Evolutionary conservation across 2,888 invertebrate species (phyloP).

Genomic region (Drosophila multiciliata): DNA sequence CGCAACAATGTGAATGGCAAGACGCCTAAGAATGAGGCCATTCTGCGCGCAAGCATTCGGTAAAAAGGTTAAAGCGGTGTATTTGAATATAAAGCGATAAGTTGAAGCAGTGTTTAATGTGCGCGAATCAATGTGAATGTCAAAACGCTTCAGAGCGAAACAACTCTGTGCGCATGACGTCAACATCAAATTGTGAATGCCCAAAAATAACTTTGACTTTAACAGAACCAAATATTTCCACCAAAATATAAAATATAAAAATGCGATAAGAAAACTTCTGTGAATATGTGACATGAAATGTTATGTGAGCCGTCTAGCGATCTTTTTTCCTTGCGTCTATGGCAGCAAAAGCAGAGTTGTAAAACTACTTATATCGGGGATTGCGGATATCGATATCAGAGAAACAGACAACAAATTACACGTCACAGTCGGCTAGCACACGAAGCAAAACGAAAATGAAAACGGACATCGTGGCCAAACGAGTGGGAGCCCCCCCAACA

Average conservation of each 20-base stretch:
- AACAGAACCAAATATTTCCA: neutral
- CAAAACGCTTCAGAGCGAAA: slow-evolving; percentile 1
- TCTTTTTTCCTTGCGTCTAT: slow-evolving; percentile 10
- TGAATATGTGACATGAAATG: slow-evolving; percentile 12
- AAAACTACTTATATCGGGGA: neutral
- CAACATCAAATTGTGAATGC: neutral
- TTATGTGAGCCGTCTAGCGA: neutral
- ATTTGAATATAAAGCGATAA: neutral
- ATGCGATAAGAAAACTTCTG: neutral
- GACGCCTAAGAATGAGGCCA: neutral
- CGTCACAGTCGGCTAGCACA: slow-evolving; percentile 57
- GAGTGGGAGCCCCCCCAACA: slow-evolving; percentile 54
- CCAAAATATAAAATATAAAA: neutral
- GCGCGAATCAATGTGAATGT: slow-evolving; percentile 29
- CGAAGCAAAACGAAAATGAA: slow-evolving; percentile 44
- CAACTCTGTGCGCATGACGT: slow-evolving; percentile 16
- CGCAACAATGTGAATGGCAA: slow-evolving; percentile 35
- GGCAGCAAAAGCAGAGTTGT: slow-evolving; percentile 33
- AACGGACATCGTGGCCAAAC: slow-evolving; percentile 54
- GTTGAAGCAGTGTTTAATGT: neutral
- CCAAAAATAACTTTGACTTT: neutral
- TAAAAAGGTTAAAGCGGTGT: neutral
- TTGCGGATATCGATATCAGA: slow-evolving; percentile 42
- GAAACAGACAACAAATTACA: slow-evolving; percentile 51
- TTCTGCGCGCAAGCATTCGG: neutral